Evolutionary conservation across 2,797 vertebrate genomes (phyloP).

Genomic region (Philypnodon macrostomus): DNA sequence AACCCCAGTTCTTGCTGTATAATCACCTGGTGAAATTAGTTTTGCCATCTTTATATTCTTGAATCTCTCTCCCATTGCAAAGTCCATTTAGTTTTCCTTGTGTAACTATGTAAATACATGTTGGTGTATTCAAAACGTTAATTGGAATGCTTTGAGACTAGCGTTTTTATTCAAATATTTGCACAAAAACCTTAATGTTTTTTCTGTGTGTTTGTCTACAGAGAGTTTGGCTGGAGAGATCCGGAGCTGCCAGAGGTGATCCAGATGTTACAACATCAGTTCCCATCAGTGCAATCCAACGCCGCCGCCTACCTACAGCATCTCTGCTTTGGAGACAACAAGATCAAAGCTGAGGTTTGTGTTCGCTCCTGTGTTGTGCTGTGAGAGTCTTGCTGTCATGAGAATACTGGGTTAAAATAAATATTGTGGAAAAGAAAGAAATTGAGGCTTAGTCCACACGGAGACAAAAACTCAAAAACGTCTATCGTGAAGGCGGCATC

Average conservation of each 20-base stretch:
- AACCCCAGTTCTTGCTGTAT: too few relatives aligned
- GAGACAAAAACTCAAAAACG: too few relatives aligned
- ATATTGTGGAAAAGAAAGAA: constrained; percentile 11
- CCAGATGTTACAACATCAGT: constrained; percentile 98
- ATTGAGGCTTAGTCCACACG: too few relatives aligned
- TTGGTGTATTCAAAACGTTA: constrained; percentile 19
- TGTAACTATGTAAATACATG: constrained; percentile 1
- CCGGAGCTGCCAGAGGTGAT: constrained; percentile 98
- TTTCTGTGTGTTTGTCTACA: constrained; percentile 62
- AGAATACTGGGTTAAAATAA: constrained; percentile 15
- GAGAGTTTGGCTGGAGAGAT: constrained; percentile 99
- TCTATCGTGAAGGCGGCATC: too few relatives aligned
- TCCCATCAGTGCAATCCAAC: constrained; percentile 98
- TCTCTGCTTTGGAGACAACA: constrained; percentile 98
- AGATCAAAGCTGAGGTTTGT: constrained; percentile 93
- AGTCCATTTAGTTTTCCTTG: constrained; percentile 9
- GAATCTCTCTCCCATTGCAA: constrained; percentile 6
- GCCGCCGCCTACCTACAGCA: constrained; percentile 97
- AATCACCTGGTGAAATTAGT: too few relatives aligned
- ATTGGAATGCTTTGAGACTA: constrained; percentile 30
- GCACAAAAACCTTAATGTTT: constrained; percentile 34
- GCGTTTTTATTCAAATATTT: constrained; percentile 30
- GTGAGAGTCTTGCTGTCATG: not conserved
- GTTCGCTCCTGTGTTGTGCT: constrained; percentile 2
- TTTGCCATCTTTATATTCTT: too few relatives aligned